A percentile compares a stretch with the other conserved stretches of the same genome.
Evolutionary conservation across 2,888 invertebrate species (phyloP).

Genomic region (Sisyra terminalis): DNA sequence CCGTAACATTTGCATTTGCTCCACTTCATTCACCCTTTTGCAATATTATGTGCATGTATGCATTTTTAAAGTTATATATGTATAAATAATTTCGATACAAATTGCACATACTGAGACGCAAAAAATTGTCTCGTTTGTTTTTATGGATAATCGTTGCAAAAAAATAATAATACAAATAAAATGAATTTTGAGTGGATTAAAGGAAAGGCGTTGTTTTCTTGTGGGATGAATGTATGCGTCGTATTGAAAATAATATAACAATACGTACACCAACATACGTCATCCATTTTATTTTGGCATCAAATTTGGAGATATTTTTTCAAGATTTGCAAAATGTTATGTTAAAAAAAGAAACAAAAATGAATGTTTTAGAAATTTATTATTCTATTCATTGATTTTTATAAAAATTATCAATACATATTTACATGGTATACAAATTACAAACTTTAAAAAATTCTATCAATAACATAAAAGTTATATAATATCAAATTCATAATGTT

Average conservation of each 20-base stretch:
- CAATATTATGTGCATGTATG: too few relatives aligned
- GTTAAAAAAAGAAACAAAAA: slow-evolving; percentile 14
- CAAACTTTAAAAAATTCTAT: not conserved
- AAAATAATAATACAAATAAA: too few relatives aligned
- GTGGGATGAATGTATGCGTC: too few relatives aligned
- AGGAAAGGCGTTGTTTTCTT: too few relatives aligned
- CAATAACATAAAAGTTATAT: not conserved
- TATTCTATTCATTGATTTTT: not conserved
- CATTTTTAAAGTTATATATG: too few relatives aligned
- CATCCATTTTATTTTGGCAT: not conserved
- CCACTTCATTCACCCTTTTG: too few relatives aligned
- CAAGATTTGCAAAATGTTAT: not conserved
- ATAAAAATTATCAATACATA: not conserved
- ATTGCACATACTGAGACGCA: too few relatives aligned
- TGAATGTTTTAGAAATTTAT: slow-evolving; percentile 10
- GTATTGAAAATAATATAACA: not conserved
- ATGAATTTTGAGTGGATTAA: too few relatives aligned
- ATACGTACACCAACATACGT: not conserved
- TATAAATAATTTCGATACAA: too few relatives aligned
- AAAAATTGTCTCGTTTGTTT: too few relatives aligned
- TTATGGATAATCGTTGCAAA: too few relatives aligned
- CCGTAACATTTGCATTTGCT: too few relatives aligned
- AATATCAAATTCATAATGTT: not conserved
- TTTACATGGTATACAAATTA: not conserved
- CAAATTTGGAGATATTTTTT: not conserved